A percentile compares a stretch with the other conserved stretches of the same genome.
Evolutionary conservation across 2,113 vertebrate species (phyloP).

Genomic region (Eulemur rufifrons): DNA sequence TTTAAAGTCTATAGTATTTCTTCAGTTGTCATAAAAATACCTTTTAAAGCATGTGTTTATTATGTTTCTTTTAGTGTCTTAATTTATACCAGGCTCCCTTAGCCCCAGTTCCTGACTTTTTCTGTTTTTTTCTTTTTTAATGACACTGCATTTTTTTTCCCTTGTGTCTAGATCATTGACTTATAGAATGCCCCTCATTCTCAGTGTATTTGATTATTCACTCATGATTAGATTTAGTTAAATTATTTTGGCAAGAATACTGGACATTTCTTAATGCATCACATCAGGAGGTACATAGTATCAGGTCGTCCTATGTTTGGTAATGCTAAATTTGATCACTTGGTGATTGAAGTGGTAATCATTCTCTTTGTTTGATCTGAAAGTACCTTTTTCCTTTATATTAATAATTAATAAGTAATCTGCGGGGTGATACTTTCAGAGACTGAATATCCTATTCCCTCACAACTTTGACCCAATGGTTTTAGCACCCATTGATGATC

Average conservation of each 20-base stretch:
- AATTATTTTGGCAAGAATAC: neutral
- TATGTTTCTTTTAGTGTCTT: neutral
- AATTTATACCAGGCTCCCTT: neutral
- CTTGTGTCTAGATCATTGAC: neutral
- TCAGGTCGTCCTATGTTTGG: neutral
- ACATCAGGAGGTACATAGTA: neutral
- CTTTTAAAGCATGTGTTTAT: neutral
- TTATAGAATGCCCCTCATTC: neutral
- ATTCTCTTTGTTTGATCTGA: neutral
- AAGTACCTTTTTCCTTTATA: neutral
- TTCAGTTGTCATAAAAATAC: neutral
- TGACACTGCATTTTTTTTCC: neutral
- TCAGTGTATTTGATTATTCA: neutral
- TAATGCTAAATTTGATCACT: neutral
- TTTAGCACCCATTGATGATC: neutral
- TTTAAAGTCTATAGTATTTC: neutral
- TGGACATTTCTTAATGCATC: neutral
- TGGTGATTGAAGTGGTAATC: neutral
- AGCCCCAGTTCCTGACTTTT: neutral
- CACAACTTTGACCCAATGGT: neutral
- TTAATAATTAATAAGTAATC: neutral
- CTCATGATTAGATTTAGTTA: neutral
- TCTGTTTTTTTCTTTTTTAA: neutral
- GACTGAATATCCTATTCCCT: neutral
- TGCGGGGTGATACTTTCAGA: neutral